Evolutionary conservation across 2,113 vertebrate species (phyloP).

Genomic region (Argyrosomus japonicus): DNA sequence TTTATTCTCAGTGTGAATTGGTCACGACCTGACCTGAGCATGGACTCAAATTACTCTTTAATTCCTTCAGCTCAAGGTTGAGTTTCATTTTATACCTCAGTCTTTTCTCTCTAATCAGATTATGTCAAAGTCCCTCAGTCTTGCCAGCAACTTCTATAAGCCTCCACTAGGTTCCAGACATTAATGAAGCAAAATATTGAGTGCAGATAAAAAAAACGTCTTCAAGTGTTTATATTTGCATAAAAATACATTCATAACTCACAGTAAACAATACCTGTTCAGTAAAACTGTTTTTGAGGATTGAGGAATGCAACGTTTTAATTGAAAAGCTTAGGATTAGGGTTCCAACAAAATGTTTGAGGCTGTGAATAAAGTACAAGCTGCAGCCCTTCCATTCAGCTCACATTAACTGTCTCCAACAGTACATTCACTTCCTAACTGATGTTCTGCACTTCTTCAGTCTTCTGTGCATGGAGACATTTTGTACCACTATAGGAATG

Average conservation of each 20-base stretch:
- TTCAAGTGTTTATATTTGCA: not conserved
- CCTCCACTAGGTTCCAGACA: not conserved
- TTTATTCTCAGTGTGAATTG: not conserved
- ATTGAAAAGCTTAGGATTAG: not conserved
- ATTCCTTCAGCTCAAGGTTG: not conserved
- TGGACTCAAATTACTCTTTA: slow-evolving; percentile 1
- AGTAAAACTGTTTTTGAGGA: not conserved
- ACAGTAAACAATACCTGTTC: not conserved
- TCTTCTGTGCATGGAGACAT: not conserved
- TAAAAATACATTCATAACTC: not conserved
- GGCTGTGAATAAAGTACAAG: slow-evolving; percentile 11
- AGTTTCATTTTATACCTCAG: not conserved
- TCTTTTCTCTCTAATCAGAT: not conserved
- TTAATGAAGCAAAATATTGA: not conserved
- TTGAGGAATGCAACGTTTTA: not conserved
- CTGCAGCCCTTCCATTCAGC: slow-evolving; percentile 11
- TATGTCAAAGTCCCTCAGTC: not conserved
- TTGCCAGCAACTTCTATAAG: not conserved
- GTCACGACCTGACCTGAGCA: not conserved
- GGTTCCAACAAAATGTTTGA: not conserved
- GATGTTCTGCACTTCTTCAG: not conserved
- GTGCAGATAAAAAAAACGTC: not conserved
- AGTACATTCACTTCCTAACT: not conserved
- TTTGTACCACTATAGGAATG: not conserved
- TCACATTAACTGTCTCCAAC: not conserved